Percentiles rank a stretch among this genome's conserved stretches.
These are phyloP conservation scores for Tryphoninae sp. DNA, from an alignment of 2,888 invertebrate genomes.

Conservation along the genomic window DNA sequence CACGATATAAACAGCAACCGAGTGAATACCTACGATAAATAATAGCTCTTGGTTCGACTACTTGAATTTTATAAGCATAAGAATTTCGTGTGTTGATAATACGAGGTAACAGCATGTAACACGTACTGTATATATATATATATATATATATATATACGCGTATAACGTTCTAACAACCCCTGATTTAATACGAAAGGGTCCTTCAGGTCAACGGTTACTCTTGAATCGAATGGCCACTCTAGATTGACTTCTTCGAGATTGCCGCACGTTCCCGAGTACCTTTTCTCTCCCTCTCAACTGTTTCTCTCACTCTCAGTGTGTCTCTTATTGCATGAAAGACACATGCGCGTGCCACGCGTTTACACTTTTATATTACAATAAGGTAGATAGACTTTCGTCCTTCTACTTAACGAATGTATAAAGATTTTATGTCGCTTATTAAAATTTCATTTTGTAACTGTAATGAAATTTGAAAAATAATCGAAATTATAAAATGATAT, in stretches of 20 bases:
- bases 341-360: too few species aligned
- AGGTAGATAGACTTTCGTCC: too few species aligned
- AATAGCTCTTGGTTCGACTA: slow-evolving; percentile 18
- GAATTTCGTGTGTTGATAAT: slow-evolving; percentile 24
- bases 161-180: not conserved
- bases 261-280: slow-evolving; percentile 60
- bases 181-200: slow-evolving; percentile 27
- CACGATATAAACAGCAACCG: not conserved
- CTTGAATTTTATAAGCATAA: slow-evolving; percentile 42
- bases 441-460: too few species aligned
- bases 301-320: not conserved
- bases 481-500: too few species aligned
- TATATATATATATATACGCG: too few species aligned
- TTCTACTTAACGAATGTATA: too few species aligned
- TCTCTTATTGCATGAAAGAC: too few species aligned
- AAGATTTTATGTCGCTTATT: too few species aligned
- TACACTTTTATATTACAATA: too few species aligned
- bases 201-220: slow-evolving; percentile 55
- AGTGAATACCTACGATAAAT: slow-evolving; percentile 20
- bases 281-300: slow-evolving; percentile 21
- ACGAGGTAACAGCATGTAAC: not conserved
- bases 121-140: not conserved
- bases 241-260: slow-evolving; percentile 57
- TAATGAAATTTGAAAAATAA: too few species aligned
- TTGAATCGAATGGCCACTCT: slow-evolving; percentile 58